phyloP scores from a whole-genome alignment of 1,140 invertebrate species.

The Diabrotica virgifera region DNA sequence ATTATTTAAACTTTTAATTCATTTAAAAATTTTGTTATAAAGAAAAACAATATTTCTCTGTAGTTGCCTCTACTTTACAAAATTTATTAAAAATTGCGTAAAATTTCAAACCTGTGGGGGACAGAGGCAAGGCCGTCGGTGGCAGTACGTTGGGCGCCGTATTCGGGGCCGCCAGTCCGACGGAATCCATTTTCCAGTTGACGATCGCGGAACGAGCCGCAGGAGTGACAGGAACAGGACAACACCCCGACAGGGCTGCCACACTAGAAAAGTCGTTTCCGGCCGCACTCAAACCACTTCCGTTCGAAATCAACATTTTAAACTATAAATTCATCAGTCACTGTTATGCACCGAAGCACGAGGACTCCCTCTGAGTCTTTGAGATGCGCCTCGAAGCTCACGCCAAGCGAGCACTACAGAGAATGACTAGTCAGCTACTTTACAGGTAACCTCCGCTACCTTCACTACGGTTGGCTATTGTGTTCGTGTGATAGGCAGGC shows the following conservation, averaged over 20 bases:
- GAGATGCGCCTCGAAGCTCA: slow-evolving; percentile 38
- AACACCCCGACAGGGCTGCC: slow-evolving; percentile 46
- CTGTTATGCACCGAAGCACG: not conserved
- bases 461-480: slow-evolving; percentile 46
- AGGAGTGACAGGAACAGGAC: slow-evolving; percentile 43
- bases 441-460: slow-evolving; percentile 44
- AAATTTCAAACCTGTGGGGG: slow-evolving; percentile 43
- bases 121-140: slow-evolving; percentile 39
- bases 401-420: slow-evolving; percentile 46
- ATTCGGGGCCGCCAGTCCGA: slow-evolving; percentile 43
- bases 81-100: too few relatives aligned
- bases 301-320: slow-evolving; percentile 48
- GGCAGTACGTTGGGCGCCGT: slow-evolving; percentile 41
- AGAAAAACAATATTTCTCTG: too few relatives aligned
- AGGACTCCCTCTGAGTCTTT: too few relatives aligned
- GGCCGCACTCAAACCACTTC: slow-evolving; percentile 36
- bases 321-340: slow-evolving; percentile 1
- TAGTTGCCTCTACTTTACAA: too few relatives aligned
- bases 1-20: too few relatives aligned
- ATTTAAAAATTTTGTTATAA: too few relatives aligned
- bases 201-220: slow-evolving; percentile 40
- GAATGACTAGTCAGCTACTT: slow-evolving; percentile 47
- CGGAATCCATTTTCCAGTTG: slow-evolving; percentile 49
- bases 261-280: slow-evolving; percentile 47
- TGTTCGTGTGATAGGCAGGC: slow-evolving; percentile 45